Base-by-base conservation (phyloP, 2,888 invertebrate genomes). In the Spodoptera littoralis region DNA sequence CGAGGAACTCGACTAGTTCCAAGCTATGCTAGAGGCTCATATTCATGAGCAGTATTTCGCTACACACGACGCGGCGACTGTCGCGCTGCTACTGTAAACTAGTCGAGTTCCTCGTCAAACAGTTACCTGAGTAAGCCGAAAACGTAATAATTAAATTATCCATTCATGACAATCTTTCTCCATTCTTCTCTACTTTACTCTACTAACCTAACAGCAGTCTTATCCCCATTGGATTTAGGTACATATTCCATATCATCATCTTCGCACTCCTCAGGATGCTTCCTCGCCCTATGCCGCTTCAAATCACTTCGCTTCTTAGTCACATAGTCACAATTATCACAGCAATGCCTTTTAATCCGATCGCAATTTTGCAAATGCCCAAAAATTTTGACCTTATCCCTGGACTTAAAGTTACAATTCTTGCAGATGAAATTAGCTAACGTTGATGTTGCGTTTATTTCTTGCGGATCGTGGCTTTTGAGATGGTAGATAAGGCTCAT, bases 401-500 rank as follows among this genome's bases (percentile, higher is more conserved):
- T 57, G 0, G 69, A 65, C 2, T 45, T 56, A 5, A 65, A 76
- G 11, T 50, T 52, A 18, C 79, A 79, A 18, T 71, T 52, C 11
- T 55, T 67, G 36, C 79, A 79, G 43, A 68, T 66, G 6, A 57
- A 67, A 1, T 68, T 63, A 2, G 6, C 36, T 36, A 36, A 8
- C 6, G 8, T 36, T 9, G 36, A 8, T 2, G 36, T 8, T 8
- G 36, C 36, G 36, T 36, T 36, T 36, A 36, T 6, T 36, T 36
- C 36, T 36, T 36, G 8, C 8, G 36, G 36, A 36, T 78, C 72
- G 11, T 93, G 93, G 0, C 84, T 79, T 12, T 89, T 88, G 5
- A 93, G 13, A 58, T 94, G 93, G 49, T 91, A 92, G 0, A 89
- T 72, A 0, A 93, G 22, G 24, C 89, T 89, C 91, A 93, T 92